phyloP scores from a whole-genome alignment of 2,113 vertebrate genomes.

The Fulmarus glacialis region DNA sequence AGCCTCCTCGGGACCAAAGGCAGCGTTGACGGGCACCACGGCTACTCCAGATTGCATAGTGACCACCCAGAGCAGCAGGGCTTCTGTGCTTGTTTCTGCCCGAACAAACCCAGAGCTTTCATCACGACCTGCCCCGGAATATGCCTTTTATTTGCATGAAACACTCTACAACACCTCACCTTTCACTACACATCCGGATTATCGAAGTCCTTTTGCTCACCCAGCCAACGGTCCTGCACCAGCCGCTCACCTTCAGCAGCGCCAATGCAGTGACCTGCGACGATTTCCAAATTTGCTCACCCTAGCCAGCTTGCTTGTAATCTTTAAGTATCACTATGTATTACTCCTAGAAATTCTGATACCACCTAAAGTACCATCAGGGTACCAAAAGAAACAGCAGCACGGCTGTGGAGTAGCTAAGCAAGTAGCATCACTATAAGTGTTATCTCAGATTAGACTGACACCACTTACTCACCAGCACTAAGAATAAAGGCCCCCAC shows the following conservation, averaged over 20 bases:
- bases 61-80: background rate
- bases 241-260: background rate
- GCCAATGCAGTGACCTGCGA: background rate
- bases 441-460: background rate
- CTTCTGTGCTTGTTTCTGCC: background rate
- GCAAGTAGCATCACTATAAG: background rate
- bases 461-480: background rate
- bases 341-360: background rate
- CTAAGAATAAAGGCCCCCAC: background rate
- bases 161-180: background rate
- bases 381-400: background rate
- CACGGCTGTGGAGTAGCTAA: background rate
- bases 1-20: background rate
- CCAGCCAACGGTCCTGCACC: background rate
- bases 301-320: background rate
- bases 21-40: accelerated
- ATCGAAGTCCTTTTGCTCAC: background rate
- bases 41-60: background rate
- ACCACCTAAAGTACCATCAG: background rate
- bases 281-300: background rate
- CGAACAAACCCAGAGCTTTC: background rate
- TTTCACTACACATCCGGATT: background rate
- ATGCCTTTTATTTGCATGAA: background rate
- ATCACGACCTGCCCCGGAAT: accelerated
- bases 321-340: background rate